Evolutionary conservation across 2,113 vertebrate species (phyloP).

Genomic region (Oophaga pumilio): DNA sequence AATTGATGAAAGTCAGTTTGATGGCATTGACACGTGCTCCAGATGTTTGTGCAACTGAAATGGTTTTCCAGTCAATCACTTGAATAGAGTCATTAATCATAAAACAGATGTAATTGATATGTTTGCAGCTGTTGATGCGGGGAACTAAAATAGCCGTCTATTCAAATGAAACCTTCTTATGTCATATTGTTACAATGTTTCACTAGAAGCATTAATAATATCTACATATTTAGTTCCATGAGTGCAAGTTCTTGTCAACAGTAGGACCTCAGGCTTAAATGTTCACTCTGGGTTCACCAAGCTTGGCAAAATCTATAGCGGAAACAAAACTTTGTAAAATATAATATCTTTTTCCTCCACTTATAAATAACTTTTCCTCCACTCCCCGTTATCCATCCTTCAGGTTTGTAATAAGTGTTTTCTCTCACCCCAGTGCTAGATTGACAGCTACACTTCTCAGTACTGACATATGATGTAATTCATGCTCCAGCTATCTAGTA

Average conservation of each 20-base stretch:
- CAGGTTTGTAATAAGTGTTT: too few relatives aligned
- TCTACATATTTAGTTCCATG: not conserved
- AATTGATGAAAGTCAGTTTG: slow-evolving; percentile 22
- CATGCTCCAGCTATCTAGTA: too few relatives aligned
- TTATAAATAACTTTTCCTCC: too few relatives aligned
- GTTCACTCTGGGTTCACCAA: too few relatives aligned
- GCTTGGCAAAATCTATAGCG: too few relatives aligned
- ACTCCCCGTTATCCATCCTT: too few relatives aligned
- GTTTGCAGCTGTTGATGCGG: not conserved
- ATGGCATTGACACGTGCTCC: slow-evolving; percentile 25
- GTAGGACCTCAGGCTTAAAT: too few relatives aligned
- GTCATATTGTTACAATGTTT: not conserved
- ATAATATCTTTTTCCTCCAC: too few relatives aligned
- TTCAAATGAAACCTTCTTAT: not conserved
- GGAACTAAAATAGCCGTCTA: not conserved
- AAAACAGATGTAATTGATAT: slow-evolving; percentile 26
- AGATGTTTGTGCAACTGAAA: slow-evolving; percentile 22
- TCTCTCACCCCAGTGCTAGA: too few relatives aligned
- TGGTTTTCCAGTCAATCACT: slow-evolving; percentile 11
- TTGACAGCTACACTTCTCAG: too few relatives aligned
- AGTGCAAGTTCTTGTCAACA: not conserved
- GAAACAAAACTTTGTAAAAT: too few relatives aligned
- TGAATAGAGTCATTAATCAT: slow-evolving; percentile 9
- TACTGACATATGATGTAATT: too few relatives aligned
- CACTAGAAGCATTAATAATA: not conserved